Evolutionary conservation across 2,888 invertebrate genomes (phyloP).

Genomic region (Lordiphosa fenestrarum): DNA sequence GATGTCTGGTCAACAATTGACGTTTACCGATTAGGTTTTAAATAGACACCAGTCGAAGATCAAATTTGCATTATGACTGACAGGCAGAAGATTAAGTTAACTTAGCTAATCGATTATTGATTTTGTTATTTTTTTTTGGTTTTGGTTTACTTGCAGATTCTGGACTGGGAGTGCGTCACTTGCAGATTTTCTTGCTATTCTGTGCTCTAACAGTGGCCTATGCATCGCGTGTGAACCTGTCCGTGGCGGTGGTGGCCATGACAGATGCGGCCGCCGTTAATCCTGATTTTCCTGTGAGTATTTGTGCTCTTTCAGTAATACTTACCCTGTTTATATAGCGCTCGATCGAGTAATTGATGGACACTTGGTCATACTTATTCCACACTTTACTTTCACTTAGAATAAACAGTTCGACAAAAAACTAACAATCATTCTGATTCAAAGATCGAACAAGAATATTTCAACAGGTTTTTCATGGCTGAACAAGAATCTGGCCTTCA

Average conservation of each 20-base stretch:
- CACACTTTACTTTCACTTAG: no score
- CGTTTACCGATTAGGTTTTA: conserved; percentile 20
- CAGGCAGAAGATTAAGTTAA: conserved; percentile 13
- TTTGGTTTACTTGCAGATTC: conserved; percentile 48
- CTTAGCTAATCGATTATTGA: conserved; percentile 17
- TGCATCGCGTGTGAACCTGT: conserved; percentile 85
- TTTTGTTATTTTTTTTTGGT: background rate
- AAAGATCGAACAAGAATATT: no score
- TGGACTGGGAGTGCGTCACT: conserved; percentile 83
- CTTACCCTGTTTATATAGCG: no score
- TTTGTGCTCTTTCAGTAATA: no score
- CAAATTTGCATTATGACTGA: background rate
- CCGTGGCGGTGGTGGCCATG: conserved; percentile 89
- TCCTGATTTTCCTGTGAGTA: conserved; percentile 74
- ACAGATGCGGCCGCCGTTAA: conserved; percentile 81
- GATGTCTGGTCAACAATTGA: conserved; percentile 17
- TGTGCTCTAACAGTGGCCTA: conserved; percentile 84
- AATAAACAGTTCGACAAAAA: no score
- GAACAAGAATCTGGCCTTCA: no score
- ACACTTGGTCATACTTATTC: no score
- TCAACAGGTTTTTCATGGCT: no score
- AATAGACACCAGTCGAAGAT: conserved; percentile 12
- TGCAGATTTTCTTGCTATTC: conserved; percentile 84
- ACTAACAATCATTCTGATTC: no score
- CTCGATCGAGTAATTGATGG: no score